Evolutionary conservation across 2,797 vertebrate genomes (phyloP).

Genomic region (Crocodylus rhombifer): DNA sequence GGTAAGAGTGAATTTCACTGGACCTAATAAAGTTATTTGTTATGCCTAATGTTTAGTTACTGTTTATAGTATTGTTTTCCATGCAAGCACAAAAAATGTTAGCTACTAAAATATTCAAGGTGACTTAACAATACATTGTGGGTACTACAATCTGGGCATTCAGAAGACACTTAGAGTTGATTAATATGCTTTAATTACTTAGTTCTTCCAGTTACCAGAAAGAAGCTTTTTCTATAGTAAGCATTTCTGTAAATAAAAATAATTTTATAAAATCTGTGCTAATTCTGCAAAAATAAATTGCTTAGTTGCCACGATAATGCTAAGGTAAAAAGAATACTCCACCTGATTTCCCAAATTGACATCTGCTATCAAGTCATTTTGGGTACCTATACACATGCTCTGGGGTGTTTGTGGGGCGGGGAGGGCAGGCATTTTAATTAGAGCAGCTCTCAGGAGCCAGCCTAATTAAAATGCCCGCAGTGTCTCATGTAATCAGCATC

Average conservation of each 20-base stretch:
- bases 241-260: conserved; percentile 29
- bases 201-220: conserved; percentile 49
- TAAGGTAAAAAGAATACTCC: conserved; percentile 1
- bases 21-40: conserved; percentile 40
- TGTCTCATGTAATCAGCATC: no score
- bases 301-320: conserved; percentile 2
- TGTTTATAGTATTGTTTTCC: conserved; percentile 12
- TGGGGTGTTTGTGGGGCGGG: no score
- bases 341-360: neutral
- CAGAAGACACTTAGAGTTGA: conserved; percentile 21
- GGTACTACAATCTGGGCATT: conserved; percentile 39
- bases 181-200: conserved; percentile 4
- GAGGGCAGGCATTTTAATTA: no score
- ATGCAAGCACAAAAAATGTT: conserved; percentile 38
- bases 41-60: conserved; percentile 64
- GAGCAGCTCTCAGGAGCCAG: no score
- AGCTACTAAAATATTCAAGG: conserved; percentile 53
- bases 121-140: conserved; percentile 49
- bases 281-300: neutral
- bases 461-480: no score
- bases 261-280: conserved; percentile 31
- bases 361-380: conserved; percentile 3
- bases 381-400: no score
- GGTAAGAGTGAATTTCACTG: conserved; percentile 19
- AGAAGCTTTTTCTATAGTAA: conserved; percentile 1